These are phyloP conservation scores for Latheticus oryzae DNA, from an alignment of 2,888 invertebrate species.

Conservation along the genomic window DNA sequence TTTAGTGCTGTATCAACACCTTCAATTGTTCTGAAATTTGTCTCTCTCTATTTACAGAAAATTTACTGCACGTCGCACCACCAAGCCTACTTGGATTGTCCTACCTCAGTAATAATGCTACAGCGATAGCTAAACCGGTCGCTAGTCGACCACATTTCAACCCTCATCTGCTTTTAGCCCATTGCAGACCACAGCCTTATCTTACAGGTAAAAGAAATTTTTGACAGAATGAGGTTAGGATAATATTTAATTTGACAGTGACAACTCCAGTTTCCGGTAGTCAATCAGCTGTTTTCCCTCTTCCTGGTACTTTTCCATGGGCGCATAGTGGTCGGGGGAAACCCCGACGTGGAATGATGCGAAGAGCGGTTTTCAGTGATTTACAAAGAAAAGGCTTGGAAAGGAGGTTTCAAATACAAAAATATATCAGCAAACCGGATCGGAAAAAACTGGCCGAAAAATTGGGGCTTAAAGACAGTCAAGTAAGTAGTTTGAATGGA, in stretches of 20 bases:
- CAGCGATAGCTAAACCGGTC: slow-evolving; percentile 85
- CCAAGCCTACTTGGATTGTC: slow-evolving; percentile 62
- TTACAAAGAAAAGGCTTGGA: slow-evolving; percentile 95
- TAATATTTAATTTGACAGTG: slow-evolving; percentile 61
- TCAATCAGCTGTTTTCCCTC: slow-evolving; percentile 67
- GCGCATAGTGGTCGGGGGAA: slow-evolving; percentile 92
- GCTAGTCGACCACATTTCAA: slow-evolving; percentile 82
- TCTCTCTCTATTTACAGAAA: slow-evolving; percentile 55
- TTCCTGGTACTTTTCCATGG: slow-evolving; percentile 80
- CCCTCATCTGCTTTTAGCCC: slow-evolving; percentile 82
- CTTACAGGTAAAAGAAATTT: slow-evolving; percentile 72
- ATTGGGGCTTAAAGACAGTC: slow-evolving; percentile 95
- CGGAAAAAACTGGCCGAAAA: slow-evolving; percentile 97
- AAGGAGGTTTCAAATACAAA: slow-evolving; percentile 95
- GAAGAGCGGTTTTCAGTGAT: slow-evolving; percentile 94
- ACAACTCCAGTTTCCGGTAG: slow-evolving; percentile 66
- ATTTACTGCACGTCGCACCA: slow-evolving; percentile 64
- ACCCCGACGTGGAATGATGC: slow-evolving; percentile 95
- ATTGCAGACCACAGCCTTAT: slow-evolving; percentile 85
- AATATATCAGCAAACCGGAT: slow-evolving; percentile 98
- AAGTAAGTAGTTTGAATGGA: slow-evolving; percentile 81
- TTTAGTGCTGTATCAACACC: slow-evolving; percentile 57
- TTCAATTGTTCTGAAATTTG: slow-evolving; percentile 12
- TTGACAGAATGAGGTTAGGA: slow-evolving; percentile 4
- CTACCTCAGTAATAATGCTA: slow-evolving; percentile 68